Conservation (phyloP, 2,888 invertebrate species). For the Tupiocoris notatus region DNA sequence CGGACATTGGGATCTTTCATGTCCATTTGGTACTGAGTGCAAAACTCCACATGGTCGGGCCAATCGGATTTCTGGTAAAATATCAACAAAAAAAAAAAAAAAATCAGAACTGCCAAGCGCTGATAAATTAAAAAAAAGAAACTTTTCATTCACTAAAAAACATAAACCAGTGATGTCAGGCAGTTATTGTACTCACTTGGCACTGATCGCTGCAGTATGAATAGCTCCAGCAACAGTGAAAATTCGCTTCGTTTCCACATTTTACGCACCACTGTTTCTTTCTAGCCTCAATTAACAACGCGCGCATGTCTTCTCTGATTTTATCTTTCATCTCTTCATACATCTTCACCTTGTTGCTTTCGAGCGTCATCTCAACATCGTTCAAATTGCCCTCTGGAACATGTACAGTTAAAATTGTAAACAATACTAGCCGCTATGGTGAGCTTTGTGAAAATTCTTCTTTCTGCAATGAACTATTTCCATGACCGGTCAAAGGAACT, state of each 20-base stretch:
- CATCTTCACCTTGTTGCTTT: constrained; percentile 29
- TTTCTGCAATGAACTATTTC: too few species aligned
- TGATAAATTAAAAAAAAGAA: too few species aligned
- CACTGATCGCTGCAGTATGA: constrained; percentile 89
- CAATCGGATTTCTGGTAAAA: constrained; percentile 41
- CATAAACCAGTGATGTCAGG: not conserved
- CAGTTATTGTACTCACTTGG: constrained; percentile 56
- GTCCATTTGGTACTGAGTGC: constrained; percentile 42
- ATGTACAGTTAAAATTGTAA: not conserved
- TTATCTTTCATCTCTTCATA: constrained; percentile 79
- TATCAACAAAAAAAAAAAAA: not conserved
- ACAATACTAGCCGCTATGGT: constrained; percentile 12
- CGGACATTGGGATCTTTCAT: constrained; percentile 37
- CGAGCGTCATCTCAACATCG: constrained; percentile 7
- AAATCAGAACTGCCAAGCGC: not conserved
- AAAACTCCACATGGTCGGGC: constrained; percentile 27
- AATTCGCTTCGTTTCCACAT: constrained; percentile 83
- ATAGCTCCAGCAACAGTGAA: constrained; percentile 96
- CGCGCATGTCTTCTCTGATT: constrained; percentile 56
- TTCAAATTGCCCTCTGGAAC: constrained; percentile 21
- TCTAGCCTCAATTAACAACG: constrained; percentile 9
- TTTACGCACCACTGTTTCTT: constrained; percentile 75
- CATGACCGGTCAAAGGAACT: too few species aligned
- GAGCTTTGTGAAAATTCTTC: too few species aligned
- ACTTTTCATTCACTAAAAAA: not conserved